Evolutionary conservation across 2,888 invertebrate genomes (phyloP).

Genomic region (Acronicta aceris): DNA sequence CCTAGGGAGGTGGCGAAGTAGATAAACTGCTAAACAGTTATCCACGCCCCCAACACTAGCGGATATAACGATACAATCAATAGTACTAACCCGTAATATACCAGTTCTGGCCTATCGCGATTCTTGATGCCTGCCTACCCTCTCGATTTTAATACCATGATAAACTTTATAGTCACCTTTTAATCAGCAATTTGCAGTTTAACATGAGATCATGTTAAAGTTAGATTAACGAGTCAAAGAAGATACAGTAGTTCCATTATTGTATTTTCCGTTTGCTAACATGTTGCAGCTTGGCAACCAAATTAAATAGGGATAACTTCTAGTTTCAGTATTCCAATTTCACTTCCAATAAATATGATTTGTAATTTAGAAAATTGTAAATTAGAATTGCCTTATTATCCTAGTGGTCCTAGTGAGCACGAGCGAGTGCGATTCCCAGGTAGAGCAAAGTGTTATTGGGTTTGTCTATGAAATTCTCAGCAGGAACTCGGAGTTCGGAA

Average conservation of each 20-base stretch:
- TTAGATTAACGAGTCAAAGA: slow-evolving; percentile 4
- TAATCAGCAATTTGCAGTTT: slow-evolving; percentile 44
- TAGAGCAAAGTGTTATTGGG: no score
- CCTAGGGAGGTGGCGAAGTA: slow-evolving; percentile 9
- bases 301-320: no score
- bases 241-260: background rate
- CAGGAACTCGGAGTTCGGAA: no score
- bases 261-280: no score
- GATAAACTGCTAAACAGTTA: slow-evolving; percentile 37
- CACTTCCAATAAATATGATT: no score
- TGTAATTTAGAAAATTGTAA: no score
- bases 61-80: slow-evolving; percentile 48
- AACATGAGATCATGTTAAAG: slow-evolving; percentile 17
- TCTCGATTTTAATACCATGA: slow-evolving; percentile 40
- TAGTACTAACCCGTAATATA: slow-evolving; percentile 38
- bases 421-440: no score
- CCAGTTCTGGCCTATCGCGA: slow-evolving; percentile 35
- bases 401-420: no score
- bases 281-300: no score
- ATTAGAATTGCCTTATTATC: no score
- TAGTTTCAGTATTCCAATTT: no score
- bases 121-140: slow-evolving; percentile 30
- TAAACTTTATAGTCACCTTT: slow-evolving; percentile 37
- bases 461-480: no score
- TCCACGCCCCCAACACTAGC: slow-evolving; percentile 28